phyloP scores from a whole-genome alignment of 92 coral and sea anemone genomes.

The Isaurus tuberculatus region DNA sequence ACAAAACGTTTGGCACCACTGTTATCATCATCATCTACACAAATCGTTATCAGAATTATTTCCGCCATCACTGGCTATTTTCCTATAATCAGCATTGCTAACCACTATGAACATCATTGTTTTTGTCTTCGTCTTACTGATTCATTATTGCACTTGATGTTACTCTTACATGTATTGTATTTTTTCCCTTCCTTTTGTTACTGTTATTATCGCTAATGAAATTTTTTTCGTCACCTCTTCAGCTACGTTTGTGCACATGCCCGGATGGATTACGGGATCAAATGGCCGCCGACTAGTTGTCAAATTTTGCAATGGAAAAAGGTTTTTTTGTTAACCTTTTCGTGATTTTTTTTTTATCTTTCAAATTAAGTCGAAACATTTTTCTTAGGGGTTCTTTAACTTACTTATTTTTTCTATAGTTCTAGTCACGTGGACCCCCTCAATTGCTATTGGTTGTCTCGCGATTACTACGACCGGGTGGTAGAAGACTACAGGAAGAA shows the following conservation, averaged over 20 bases:
- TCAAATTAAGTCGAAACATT: neutral
- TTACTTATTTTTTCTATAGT: no score
- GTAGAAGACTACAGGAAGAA: slow-evolving; percentile 82
- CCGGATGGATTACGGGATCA: slow-evolving; percentile 93
- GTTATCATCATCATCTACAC: neutral
- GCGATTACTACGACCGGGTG: slow-evolving; percentile 93
- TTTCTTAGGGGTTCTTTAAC: neutral
- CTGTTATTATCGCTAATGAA: neutral
- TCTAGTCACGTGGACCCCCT: slow-evolving; percentile 99
- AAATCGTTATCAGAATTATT: neutral
- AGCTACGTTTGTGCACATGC: slow-evolving; percentile 86
- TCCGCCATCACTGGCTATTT: no score
- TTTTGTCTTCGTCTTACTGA: no score
- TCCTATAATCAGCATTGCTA: neutral
- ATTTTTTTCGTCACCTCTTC: neutral
- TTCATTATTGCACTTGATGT: no score
- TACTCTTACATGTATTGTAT: neutral
- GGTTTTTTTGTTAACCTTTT: slow-evolving; percentile 41
- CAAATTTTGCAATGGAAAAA: slow-evolving; percentile 94
- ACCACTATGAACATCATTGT: neutral
- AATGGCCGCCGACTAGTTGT: slow-evolving; percentile 90
- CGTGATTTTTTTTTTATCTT: neutral
- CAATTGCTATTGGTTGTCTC: slow-evolving; percentile 98
- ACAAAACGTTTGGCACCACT: no score
- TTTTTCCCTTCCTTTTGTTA: no score